phyloP scores from a whole-genome alignment of 2,113 vertebrate species.

The Pelmatolapia mariae region DNA sequence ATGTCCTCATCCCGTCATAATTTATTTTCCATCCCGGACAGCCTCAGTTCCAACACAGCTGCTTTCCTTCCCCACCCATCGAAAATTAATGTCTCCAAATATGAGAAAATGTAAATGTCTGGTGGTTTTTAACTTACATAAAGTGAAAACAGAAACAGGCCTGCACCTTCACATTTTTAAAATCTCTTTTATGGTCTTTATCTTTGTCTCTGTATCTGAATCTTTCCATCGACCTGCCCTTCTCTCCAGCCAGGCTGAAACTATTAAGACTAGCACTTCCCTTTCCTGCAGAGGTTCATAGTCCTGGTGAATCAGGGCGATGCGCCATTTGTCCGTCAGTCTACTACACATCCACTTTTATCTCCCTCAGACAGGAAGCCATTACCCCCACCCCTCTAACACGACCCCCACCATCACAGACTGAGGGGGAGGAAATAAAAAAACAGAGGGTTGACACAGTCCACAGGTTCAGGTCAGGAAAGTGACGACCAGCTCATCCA shows the following conservation, averaged over 20 bases:
- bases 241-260: slow-evolving; percentile 11
- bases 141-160: neutral
- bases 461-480: neutral
- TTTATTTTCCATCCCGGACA: slow-evolving; percentile 14
- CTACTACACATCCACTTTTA: neutral
- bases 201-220: neutral
- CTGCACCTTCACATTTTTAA: neutral
- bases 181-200: neutral
- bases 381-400: neutral
- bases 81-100: neutral
- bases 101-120: neutral
- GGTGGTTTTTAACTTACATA: neutral
- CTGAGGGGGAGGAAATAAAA: neutral
- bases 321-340: neutral
- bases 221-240: neutral
- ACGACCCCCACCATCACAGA: neutral
- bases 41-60: slow-evolving; percentile 5
- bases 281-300: slow-evolving; percentile 17
- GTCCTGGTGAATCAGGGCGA: neutral
- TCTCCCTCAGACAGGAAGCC: slow-evolving; percentile 18
- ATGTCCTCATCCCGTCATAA: slow-evolving; percentile 10
- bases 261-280: slow-evolving; percentile 5
- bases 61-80: neutral
- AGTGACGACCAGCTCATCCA: neutral
- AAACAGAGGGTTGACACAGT: neutral